phyloP scores from a whole-genome alignment of 2,113 vertebrate genomes.

The Psophia crepitans region DNA sequence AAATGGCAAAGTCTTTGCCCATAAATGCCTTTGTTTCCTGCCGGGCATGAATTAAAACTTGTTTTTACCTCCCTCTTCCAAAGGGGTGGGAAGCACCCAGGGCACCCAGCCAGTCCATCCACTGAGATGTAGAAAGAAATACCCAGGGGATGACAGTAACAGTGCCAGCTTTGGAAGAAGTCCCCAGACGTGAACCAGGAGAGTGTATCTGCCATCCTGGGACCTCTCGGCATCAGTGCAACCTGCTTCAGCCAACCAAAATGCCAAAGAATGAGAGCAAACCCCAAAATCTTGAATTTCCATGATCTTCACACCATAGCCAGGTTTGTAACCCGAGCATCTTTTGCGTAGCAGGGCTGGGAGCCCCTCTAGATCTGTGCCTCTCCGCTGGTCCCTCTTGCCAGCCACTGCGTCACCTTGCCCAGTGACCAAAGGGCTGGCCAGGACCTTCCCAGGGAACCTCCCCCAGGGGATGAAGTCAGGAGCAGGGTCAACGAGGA shows the following conservation, averaged over 20 bases:
- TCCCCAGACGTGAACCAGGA: not conserved
- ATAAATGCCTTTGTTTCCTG: not conserved
- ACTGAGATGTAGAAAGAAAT: not conserved
- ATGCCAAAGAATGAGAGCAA: not conserved
- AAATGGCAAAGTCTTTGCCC: not conserved
- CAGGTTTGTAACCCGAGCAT: not conserved
- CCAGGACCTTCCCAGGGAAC: not conserved
- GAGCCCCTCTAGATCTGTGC: not conserved
- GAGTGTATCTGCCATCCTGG: not conserved
- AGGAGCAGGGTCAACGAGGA: not conserved
- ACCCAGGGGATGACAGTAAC: not conserved
- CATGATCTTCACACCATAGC: accelerated
- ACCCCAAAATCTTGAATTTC: not conserved
- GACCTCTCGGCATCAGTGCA: not conserved
- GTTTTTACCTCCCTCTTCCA: not conserved
- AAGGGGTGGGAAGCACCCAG: not conserved
- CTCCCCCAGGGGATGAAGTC: not conserved
- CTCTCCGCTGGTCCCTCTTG: not conserved
- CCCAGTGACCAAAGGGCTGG: accelerated
- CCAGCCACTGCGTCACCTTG: not conserved
- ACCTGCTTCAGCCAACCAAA: not conserved
- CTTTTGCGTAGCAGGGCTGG: not conserved
- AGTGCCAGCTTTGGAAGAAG: not conserved
- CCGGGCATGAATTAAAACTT: not conserved
- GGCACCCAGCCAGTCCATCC: not conserved